Base-by-base conservation (phyloP, 2,888 invertebrate genomes). In the Orthosia gracilis region DNA sequence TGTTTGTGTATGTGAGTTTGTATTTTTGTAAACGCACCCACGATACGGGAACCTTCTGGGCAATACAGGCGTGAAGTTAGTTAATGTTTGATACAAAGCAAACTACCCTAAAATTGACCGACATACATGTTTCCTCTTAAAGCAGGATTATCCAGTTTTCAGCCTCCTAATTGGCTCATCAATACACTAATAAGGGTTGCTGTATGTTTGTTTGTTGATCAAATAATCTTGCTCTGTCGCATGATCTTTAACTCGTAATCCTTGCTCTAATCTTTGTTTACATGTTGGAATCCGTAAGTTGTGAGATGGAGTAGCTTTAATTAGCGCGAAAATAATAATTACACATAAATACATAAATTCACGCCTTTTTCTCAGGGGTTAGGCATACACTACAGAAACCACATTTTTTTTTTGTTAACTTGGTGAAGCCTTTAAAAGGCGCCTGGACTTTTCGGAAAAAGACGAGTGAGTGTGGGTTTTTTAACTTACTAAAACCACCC, bases 181-280 rank as follows among this genome's bases (percentile, higher is more conserved):
- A 81, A 74, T 81, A 63, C 58, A 63, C 52, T 75, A 81, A 75
- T 81, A 58, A 73, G 73, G 75, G 73, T 61, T 40, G 12, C 13
- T 15, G 21, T 55, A 40, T 50, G 59, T 54, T 72, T 73, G 73
- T 73, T 80, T 80, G 80, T 73, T 26, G 40, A 72, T 79, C 31
- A 7, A 80, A 49, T 75, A 73, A 75, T 75, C 75, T 73, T 73
- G 73, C 55, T 69, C 13, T 54, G 52, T 40, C 23, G 15, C 21
- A n/a, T 4, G 73, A 52, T 40, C 58, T 79, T 50, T 18, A 50
- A 70, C 49, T 49, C 13, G 75, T 54, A 80, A 75, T 80, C 75
- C 61, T 54, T 5, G 26, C 18, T 21, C 54, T 61, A 73, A 75
- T 80, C 73, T 26, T 15, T 49, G 0, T 40, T 18, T 40, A 15